Base-by-base conservation (phyloP, 2,113 vertebrate species). In the Bubo bubo region DNA sequence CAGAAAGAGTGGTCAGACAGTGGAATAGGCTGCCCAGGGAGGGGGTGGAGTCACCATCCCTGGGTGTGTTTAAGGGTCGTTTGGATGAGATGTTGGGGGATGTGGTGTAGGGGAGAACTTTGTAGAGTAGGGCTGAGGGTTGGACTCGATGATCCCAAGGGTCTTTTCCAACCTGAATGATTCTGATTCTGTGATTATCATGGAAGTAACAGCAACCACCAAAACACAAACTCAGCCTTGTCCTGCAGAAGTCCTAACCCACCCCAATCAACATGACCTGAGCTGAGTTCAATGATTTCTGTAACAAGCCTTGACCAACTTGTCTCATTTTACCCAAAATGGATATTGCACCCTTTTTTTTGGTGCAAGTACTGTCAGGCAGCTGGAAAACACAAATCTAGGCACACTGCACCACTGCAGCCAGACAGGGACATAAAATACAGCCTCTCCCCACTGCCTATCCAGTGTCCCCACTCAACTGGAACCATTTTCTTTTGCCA, bases 351-450 rank as follows among this genome's bases (percentile, higher is more conserved):
- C 9, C 18, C 14, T 18, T 37, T 47, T 66, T 45, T 64, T 63
- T 9, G 41, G 41, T 35, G 32, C 50, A 79, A 79, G 45, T 37
- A 26, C 9, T 12, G 12, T n/a, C 30, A 88, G 43, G 34, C 26
- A 85, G 49, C 37, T 13, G 2, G 5, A 70, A 50, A 92, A 50
- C 39, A 81, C 37, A 45, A 67, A 68, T 18, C 37, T 32, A 32
- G 5, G 16, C 13, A 8, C 0, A 2, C 7, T 1, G 2, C n/a
- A 47, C 27, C 1, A 1, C n/a, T 73, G 16, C 53, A 90, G 56
- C 52, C 62, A 41, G 35, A 30, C 22, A n/a, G 9, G 23, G 35
- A 43, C 24, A 53, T 30, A 17, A 3, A 18, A 47, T 8, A 34
- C 13, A 55, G 59, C 15, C 28, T 34, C 43, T 73, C 17, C 34